Evolutionary conservation across 2,888 invertebrate species (phyloP).

Genomic region (Diaphora mendica): DNA sequence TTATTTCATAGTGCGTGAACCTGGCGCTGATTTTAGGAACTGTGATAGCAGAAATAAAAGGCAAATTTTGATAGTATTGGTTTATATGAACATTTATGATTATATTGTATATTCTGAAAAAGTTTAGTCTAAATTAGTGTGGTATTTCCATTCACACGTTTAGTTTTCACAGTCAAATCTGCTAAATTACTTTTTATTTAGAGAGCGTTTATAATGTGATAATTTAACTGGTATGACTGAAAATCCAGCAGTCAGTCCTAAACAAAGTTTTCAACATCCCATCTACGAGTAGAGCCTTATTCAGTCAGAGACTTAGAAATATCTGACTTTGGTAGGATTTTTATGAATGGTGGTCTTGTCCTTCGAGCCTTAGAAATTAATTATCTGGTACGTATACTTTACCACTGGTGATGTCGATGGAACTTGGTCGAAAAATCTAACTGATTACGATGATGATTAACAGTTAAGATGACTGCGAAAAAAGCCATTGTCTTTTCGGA

Average conservation of each 20-base stretch:
- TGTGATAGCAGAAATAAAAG: not conserved
- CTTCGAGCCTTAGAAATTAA: no score
- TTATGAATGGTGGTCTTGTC: no score
- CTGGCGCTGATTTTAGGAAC: slow-evolving; percentile 20
- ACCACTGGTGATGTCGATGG: no score
- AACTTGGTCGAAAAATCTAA: no score
- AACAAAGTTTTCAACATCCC: not conserved
- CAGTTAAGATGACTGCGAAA: not conserved
- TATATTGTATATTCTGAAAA: not conserved
- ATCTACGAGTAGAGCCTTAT: no score
- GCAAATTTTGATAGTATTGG: not conserved
- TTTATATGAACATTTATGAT: not conserved
- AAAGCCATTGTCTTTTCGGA: no score
- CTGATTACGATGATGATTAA: no score
- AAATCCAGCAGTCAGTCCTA: not conserved
- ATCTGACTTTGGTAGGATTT: no score
- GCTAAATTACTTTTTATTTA: not conserved
- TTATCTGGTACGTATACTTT: no score
- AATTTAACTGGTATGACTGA: no score
- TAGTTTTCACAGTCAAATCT: not conserved
- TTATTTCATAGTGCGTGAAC: slow-evolving; percentile 74
- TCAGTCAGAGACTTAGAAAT: no score
- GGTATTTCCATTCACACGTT: not conserved
- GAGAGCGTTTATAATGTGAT: not conserved
- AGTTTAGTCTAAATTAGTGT: no score